These are phyloP conservation scores for Rhopalosiphum nymphaeae DNA, from an alignment of 2,888 invertebrate genomes.

Conservation along the genomic window DNA sequence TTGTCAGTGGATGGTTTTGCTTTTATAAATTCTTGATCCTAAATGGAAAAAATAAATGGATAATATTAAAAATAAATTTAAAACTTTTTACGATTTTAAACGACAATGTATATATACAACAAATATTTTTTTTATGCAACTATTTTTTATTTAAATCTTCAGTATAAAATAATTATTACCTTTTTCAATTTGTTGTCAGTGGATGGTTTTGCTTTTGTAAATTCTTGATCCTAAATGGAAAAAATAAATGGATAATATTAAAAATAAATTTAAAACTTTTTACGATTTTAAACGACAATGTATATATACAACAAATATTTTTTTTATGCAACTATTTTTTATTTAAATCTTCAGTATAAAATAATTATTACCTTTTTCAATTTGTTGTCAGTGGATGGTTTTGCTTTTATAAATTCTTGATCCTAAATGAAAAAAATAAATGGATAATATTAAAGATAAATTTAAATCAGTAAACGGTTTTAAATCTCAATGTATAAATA, in stretches of 20 bases:
- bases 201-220: constrained; percentile 70
- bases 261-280: neutral
- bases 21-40: constrained; percentile 70
- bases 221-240: constrained; percentile 68
- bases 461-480: no score
- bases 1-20: constrained; percentile 67
- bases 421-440: no score
- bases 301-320: no score
- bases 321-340: no score
- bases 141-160: neutral
- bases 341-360: neutral
- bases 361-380: neutral
- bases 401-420: no score
- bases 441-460: no score
- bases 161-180: neutral
- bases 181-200: neutral
- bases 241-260: neutral
- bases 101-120: no score
- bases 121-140: neutral
- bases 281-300: no score
- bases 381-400: neutral
- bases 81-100: no score
- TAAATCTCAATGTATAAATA: no score
- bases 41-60: neutral
- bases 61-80: neutral